These are phyloP conservation scores for Syngnathus floridae DNA, from an alignment of 2,113 vertebrate species.

Conservation along the genomic window DNA sequence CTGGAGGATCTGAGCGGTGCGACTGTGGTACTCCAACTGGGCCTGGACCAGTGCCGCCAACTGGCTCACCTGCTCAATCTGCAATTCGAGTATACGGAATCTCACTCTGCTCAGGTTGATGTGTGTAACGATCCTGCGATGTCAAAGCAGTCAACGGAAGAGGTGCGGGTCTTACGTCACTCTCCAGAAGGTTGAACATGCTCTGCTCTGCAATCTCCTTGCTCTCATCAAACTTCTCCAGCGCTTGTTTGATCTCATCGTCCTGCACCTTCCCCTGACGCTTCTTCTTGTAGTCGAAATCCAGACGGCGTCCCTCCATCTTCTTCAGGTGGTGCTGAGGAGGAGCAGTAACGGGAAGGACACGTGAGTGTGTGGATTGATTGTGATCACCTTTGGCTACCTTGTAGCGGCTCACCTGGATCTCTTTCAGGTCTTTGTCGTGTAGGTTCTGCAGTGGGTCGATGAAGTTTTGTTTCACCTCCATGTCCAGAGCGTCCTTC, in stretches of 20 bases:
- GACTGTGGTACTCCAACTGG: slow-evolving; percentile 91
- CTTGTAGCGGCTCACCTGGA: slow-evolving; percentile 74
- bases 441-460: slow-evolving; percentile 96
- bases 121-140: neutral
- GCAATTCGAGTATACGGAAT: slow-evolving; percentile 45
- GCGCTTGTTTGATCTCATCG: slow-evolving; percentile 88
- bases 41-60: slow-evolving; percentile 89
- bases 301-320: slow-evolving; percentile 88
- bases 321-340: slow-evolving; percentile 91
- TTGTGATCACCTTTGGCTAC: neutral
- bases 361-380: neutral
- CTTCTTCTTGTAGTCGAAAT: slow-evolving; percentile 99
- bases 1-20: slow-evolving; percentile 85
- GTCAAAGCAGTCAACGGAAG: neutral
- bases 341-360: neutral
- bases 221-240: slow-evolving; percentile 95
- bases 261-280: slow-evolving; percentile 89
- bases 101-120: too few species aligned
- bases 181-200: slow-evolving; percentile 98
- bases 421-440: slow-evolving; percentile 96
- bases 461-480: slow-evolving; percentile 98
- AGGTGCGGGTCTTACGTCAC: slow-evolving; percentile 77
- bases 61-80: slow-evolving; percentile 97
- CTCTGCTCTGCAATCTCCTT: slow-evolving; percentile 96
- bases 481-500: slow-evolving; percentile 93